A percentile compares a stretch with the other conserved stretches of the same genome.
Evolutionary conservation across 2,113 vertebrate species (phyloP).

Genomic region (Cairina moschata): DNA sequence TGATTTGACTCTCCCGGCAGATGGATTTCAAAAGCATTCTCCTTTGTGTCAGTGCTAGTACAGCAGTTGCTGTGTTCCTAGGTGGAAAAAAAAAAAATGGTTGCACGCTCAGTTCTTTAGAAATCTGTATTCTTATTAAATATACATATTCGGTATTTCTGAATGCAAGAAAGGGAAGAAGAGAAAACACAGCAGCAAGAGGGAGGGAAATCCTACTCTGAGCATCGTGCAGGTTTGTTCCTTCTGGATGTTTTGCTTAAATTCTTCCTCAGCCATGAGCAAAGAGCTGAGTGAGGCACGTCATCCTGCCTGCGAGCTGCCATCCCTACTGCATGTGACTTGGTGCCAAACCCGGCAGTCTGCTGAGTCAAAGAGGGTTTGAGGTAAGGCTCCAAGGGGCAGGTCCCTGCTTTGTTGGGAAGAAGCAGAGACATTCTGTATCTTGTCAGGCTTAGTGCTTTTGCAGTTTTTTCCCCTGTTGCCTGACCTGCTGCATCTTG

Average conservation of each 20-base stretch:
- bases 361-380: neutral
- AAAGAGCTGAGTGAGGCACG: neutral
- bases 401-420: neutral
- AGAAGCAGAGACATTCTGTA: neutral
- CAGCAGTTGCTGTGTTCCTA: neutral
- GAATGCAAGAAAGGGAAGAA: neutral
- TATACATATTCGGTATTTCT: constrained; percentile 10
- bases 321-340: neutral
- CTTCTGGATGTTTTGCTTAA: neutral
- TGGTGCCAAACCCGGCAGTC: neutral
- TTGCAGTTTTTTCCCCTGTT: neutral
- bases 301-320: neutral
- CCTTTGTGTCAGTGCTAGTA: neutral
- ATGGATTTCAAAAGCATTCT: neutral
- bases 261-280: neutral
- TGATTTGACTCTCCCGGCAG: neutral
- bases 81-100: neutral
- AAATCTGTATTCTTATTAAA: constrained; percentile 33
- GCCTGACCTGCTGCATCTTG: constrained; percentile 13
- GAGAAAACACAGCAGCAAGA: neutral
- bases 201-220: neutral
- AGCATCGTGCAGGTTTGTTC: neutral
- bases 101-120: neutral
- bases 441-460: constrained; percentile 1
- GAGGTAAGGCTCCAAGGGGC: neutral